Conservation (phyloP, 1,140 invertebrate species). For the Drosophila pseudoobscura region DNA sequence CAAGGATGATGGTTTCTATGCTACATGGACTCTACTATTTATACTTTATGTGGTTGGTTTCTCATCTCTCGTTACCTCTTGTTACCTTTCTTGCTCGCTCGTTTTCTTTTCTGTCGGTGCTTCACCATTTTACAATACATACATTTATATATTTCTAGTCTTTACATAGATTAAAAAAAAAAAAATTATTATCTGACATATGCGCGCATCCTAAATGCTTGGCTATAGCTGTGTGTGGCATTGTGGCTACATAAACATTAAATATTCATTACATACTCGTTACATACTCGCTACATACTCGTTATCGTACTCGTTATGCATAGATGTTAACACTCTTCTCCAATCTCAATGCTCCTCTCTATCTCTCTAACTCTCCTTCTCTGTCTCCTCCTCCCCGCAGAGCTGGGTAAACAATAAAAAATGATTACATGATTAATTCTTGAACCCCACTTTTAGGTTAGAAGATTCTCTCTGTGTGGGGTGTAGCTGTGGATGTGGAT, state of each 20-base stretch:
- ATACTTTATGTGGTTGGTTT: conserved; percentile 70
- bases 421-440: conserved; percentile 13
- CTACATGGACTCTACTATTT: conserved; percentile 65
- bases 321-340: conserved; percentile 6
- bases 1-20: conserved; percentile 49
- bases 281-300: background rate
- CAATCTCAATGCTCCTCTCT: conserved; percentile 9
- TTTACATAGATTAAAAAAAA: conserved; percentile 54
- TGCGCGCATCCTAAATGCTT: conserved; percentile 42
- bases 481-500: conserved; percentile 22
- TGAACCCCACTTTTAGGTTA: background rate
- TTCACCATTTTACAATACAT: conserved; percentile 5
- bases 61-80: background rate
- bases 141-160: conserved; percentile 23
- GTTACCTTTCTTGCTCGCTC: background rate
- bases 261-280: conserved; percentile 15
- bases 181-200: conserved; percentile 51
- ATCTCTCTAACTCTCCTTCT: conserved; percentile 6
- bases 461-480: conserved; percentile 22
- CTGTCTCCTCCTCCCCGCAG: background rate
- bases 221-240: conserved; percentile 54
- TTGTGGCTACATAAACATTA: conserved; percentile 53
- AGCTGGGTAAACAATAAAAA: conserved; percentile 1
- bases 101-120: conserved; percentile 2
- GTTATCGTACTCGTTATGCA: conserved; percentile 6